Percentiles rank a stretch among this genome's conserved stretches.
These are phyloP conservation scores for Pseudochirops corinnae DNA, from an alignment of 2,797 vertebrate species.

Conservation along the genomic window DNA sequence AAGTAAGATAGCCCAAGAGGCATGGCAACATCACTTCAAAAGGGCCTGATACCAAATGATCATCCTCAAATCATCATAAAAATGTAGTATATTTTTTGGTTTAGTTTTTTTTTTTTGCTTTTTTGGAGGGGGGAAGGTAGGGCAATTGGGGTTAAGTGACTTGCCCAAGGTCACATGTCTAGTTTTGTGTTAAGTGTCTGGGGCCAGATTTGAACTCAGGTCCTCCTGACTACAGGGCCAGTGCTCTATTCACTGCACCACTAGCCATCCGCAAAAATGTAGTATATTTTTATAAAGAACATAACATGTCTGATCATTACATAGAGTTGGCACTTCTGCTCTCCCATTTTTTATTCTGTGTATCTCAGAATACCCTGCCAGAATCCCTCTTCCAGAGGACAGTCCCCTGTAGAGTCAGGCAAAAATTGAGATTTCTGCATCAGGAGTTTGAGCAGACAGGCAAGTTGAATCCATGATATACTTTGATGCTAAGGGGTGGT, in stretches of 20 bases:
- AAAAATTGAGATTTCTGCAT: not conserved
- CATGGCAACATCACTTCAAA: not conserved
- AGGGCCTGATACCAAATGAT: not conserved
- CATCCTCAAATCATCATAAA: not conserved
- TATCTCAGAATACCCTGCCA: not conserved
- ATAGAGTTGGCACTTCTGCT: not conserved
- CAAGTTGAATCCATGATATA: not conserved
- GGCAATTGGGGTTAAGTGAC: too few species aligned
- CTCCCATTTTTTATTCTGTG: not conserved
- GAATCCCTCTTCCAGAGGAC: not conserved
- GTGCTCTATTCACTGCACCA: too few species aligned
- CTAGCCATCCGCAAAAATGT: not conserved
- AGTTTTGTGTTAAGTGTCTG: too few species aligned
- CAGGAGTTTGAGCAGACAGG: not conserved
- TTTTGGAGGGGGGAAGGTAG: too few species aligned
- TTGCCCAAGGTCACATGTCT: too few species aligned
- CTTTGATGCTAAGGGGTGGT: not conserved
- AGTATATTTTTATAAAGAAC: not conserved
- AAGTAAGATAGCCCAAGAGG: not conserved
- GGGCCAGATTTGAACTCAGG: too few species aligned
- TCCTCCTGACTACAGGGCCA: too few species aligned
- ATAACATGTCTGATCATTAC: not conserved
- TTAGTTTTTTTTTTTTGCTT: too few species aligned
- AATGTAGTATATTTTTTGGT: not conserved
- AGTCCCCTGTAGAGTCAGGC: not conserved